phyloP scores from a whole-genome alignment of 64 coral and sea anemone species.

The Stichodactyla mertensii region DNA sequence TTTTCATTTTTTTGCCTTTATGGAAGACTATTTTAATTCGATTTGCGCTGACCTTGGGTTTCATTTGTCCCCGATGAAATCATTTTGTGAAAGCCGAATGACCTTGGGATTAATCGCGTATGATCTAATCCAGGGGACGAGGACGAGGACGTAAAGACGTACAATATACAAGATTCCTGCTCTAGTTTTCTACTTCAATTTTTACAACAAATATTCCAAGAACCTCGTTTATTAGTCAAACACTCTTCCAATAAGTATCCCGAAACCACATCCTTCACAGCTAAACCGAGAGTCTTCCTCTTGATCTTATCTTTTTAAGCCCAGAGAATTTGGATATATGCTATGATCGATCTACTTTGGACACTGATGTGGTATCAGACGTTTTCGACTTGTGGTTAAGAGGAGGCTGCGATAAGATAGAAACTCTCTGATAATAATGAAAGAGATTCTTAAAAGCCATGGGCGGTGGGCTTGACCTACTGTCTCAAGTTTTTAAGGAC shows the following conservation, averaged over 20 bases:
- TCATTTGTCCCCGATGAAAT: not conserved
- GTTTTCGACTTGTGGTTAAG: not conserved
- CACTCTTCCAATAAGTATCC: not conserved
- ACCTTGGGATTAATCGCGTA: no score
- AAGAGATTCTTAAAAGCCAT: no score
- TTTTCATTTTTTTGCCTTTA: not conserved
- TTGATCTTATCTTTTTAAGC: not conserved
- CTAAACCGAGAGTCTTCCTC: not conserved
- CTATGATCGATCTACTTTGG: not conserved
- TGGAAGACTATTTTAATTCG: not conserved
- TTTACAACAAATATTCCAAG: not conserved
- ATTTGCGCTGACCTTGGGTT: not conserved
- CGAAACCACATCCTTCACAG: not conserved
- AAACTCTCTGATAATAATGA: not conserved
- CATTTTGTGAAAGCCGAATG: no score
- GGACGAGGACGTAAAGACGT: not conserved
- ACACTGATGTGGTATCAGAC: not conserved
- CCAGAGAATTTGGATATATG: not conserved
- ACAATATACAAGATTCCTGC: not conserved
- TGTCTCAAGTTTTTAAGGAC: no score
- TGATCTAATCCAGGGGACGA: no score
- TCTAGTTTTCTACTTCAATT: not conserved
- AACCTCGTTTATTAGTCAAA: not conserved
- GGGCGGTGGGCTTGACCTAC: no score
- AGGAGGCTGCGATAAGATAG: not conserved